These are phyloP conservation scores for Apogon talboti DNA, from an alignment of 2,797 vertebrate genomes.

Conservation along the genomic window DNA sequence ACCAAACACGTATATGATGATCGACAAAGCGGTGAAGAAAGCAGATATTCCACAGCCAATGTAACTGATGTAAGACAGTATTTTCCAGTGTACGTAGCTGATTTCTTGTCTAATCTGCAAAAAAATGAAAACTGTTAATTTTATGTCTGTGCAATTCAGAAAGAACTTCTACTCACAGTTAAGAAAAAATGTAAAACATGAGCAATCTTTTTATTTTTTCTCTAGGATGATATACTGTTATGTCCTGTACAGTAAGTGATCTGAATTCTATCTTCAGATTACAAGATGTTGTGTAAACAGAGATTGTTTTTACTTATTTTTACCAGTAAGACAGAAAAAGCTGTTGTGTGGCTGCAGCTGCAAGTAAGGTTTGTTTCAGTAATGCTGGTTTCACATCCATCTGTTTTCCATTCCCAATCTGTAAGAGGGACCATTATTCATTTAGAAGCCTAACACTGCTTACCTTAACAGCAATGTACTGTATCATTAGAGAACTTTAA, in stretches of 20 bases:
- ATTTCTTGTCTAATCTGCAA: slow-evolving; percentile 54
- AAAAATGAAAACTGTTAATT: background rate
- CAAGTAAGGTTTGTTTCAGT: slow-evolving; percentile 39
- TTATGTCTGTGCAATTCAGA: background rate
- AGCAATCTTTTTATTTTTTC: background rate
- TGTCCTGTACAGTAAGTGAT: too few relatives aligned
- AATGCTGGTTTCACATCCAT: slow-evolving; percentile 55
- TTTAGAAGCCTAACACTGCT: too few relatives aligned
- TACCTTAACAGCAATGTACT: background rate
- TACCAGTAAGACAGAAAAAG: slow-evolving; percentile 81
- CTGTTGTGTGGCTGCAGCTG: slow-evolving; percentile 72
- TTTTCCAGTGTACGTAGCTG: slow-evolving; percentile 55
- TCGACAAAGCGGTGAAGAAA: slow-evolving; percentile 65
- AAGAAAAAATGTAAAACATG: background rate
- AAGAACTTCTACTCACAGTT: background rate
- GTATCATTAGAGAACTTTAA: background rate
- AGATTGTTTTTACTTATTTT: background rate
- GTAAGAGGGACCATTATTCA: background rate
- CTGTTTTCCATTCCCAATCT: slow-evolving; percentile 48
- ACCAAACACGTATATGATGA: slow-evolving; percentile 60
- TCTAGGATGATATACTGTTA: too few relatives aligned
- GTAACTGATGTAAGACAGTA: slow-evolving; percentile 78
- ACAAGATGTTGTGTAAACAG: too few relatives aligned
- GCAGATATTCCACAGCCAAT: slow-evolving; percentile 78
- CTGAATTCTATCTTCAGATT: too few relatives aligned